Conservation (phyloP, 2,797 vertebrate genomes). For the Acridotheres tristis region DNA sequence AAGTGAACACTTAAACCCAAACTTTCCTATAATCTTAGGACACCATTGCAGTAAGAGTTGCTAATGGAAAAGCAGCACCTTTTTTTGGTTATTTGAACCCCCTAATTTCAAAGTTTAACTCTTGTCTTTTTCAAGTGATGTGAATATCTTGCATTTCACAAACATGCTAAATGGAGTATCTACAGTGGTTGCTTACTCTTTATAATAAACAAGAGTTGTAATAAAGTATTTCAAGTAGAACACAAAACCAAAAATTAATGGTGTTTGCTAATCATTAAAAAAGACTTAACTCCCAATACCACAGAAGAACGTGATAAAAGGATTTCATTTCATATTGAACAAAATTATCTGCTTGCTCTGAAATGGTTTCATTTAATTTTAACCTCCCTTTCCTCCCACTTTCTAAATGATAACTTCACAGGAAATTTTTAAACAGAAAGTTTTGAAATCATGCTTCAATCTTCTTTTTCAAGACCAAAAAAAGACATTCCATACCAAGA, state of each 20-base stretch:
- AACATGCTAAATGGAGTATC: background rate
- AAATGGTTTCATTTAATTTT: conserved; percentile 7
- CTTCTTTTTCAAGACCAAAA: background rate
- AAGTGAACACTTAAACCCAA: background rate
- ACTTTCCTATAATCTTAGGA: background rate
- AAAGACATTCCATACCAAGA: background rate
- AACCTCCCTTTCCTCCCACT: background rate
- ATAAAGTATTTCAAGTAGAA: conserved; percentile 37
- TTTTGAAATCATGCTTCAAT: background rate
- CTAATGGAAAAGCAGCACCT: background rate
- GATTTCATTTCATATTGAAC: conserved; percentile 8
- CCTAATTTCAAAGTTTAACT: background rate
- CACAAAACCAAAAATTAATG: conserved; percentile 11
- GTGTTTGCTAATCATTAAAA: conserved; percentile 22
- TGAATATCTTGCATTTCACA: background rate
- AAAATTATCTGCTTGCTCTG: conserved; percentile 5
- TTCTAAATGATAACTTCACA: background rate
- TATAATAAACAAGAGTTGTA: background rate
- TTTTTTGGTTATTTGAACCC: background rate
- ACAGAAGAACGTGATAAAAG: background rate
- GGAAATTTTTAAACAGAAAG: conserved; percentile 12
- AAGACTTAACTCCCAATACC: conserved; percentile 16
- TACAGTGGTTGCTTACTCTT: background rate
- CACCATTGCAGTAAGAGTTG: background rate
- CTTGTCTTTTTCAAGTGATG: background rate